phyloP scores from a whole-genome alignment of 2,113 vertebrate genomes.

The Gadus macrocephalus region DNA sequence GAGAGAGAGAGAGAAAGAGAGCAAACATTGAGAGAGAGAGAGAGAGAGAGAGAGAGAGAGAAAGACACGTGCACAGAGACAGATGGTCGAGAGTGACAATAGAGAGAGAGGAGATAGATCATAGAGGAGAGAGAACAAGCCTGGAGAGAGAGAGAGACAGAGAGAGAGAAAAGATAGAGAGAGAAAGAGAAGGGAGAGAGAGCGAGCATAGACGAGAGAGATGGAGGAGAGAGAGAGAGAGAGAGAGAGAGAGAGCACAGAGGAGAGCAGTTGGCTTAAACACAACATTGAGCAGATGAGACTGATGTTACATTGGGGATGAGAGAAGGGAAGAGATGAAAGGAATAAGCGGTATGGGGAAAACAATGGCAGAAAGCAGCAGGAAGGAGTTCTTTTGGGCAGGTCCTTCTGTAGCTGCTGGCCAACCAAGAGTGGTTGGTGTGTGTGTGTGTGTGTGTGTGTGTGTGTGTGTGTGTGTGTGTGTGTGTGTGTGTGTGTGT shows the following conservation, averaged over 20 bases:
- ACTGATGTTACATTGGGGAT: conserved; percentile 35
- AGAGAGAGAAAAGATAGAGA: no score
- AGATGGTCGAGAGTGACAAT: no score
- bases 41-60: no score
- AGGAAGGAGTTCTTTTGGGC: conserved; percentile 43
- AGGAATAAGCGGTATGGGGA: conserved; percentile 17
- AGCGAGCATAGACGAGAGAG: no score
- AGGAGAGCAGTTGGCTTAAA: conserved; percentile 6
- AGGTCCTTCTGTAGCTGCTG: conserved; percentile 29
- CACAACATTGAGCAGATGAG: conserved; percentile 34
- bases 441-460: no score
- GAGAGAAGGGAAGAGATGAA: conserved; percentile 13
- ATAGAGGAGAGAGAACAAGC: no score
- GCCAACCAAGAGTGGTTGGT: conserved; percentile 33
- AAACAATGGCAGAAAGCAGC: conserved; percentile 24
- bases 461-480: no score
- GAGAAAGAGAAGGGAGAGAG: neutral
- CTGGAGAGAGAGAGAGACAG: no score
- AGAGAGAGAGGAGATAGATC: no score
- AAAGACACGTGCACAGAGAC: no score
- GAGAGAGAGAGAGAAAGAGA: conserved; percentile 4
- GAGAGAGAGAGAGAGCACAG: neutral
- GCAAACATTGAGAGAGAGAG: neutral
- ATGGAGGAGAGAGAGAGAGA: neutral
- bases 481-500: no score